These are phyloP conservation scores for Anabacerthia variegaticeps DNA, from an alignment of 2,797 vertebrate species.

Conservation along the genomic window DNA sequence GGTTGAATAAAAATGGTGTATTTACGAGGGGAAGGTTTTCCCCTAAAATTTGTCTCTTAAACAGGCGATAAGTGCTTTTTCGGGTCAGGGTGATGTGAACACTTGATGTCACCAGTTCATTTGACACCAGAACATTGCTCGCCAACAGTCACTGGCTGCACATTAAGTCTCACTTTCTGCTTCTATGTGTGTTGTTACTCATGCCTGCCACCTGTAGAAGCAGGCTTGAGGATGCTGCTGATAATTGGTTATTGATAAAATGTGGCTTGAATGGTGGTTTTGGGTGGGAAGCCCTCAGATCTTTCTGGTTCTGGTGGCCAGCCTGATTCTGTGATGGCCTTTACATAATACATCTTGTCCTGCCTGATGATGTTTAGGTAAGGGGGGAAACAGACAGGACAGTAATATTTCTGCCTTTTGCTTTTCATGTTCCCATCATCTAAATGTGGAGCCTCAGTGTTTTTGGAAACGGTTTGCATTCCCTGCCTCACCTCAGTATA, in stretches of 20 bases:
- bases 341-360: neutral
- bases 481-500: neutral
- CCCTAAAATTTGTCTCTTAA: neutral
- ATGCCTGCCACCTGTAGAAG: neutral
- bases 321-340: neutral
- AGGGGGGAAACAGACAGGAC: accelerated
- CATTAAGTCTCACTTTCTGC: neutral
- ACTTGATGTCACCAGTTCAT: neutral
- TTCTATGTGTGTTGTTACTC: neutral
- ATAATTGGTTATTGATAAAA: neutral
- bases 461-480: neutral
- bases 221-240: neutral
- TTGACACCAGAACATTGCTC: neutral
- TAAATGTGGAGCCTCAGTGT: neutral
- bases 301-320: neutral
- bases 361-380: neutral
- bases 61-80: neutral
- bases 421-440: neutral
- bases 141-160: neutral
- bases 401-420: neutral
- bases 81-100: accelerated
- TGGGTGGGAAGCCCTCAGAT: neutral
- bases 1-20: neutral
- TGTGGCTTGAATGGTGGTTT: neutral
- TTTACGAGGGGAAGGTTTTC: neutral